Evolutionary conservation across 1,140 invertebrate genomes (phyloP), one percentile per base, ranked within the genome.

Genomic region (Zaprionus capensis): DNA sequence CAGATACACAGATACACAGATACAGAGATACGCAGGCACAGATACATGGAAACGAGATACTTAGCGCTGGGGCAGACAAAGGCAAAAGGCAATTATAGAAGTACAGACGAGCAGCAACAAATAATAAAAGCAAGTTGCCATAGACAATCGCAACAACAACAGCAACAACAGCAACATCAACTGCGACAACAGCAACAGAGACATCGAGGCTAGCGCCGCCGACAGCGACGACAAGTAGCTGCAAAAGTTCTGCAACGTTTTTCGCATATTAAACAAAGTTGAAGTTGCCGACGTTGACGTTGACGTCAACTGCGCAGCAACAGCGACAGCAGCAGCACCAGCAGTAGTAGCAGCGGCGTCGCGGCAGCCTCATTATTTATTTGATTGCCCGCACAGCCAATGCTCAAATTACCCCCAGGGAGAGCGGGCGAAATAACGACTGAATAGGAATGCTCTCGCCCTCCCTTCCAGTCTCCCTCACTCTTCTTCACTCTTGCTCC

Each of bases 211-310:
- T 51, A 51, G 66, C 69, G 66, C 44, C 34, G 66, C 44, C 41
- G 66, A 53, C 69, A 44, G 41, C 63, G 58, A 75, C 65, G 59
- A 75, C 78, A 78, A 81, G 76, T 76, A 81, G 64, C 67, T 71
- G 67, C 63, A 90, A 90, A 88, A 88, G 85, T 88, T 88, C 82
- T 82, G 82, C 82, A 83, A 91, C 81, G 85, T 84, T 90, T 90
- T 90, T 82, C 81, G 85, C 82, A 90, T 90, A 90, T 90, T 90
- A 90, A 90, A 90, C 81, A 91, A 85, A 90, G 81, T 90, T 91
- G 71, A 82, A 70, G 59, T 65, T 56, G 59, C 20, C 57, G 51
- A 15, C 65, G 65, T 20, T 70, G 44, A 65, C 59, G 67, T 44
- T 68, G 26, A 31, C 68, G 57, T 41, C 58, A 26, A 44, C 71